Evolutionary conservation across 1,140 invertebrate genomes (phyloP), one percentile per base, ranked within the genome.

Genomic region (Procambarus virginalis): DNA sequence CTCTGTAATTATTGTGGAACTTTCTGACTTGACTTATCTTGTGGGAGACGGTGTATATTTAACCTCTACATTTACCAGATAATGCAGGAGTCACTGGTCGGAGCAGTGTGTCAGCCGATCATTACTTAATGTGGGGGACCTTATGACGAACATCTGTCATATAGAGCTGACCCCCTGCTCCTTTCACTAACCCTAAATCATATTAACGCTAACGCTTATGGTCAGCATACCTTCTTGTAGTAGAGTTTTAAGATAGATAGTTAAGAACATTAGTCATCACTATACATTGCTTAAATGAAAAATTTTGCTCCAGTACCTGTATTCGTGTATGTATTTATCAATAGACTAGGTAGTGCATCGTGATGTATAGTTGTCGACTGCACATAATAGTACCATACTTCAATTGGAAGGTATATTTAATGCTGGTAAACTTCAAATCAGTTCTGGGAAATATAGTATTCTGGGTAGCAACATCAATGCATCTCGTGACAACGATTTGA

Each of bases 21-120:
- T 79, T 79, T 79, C 77, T 79, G 51, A 79, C 77, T 55, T 80
- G 51, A 80, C 49, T 80, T 55, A 55, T 34, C 49, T n/a, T 58
- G 49, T 80, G 78, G 78, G 78, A 80, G 78, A 80, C 78, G 77
- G 77, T n/a, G 46, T 79, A 51, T 80, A 55, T 80, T 80, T 80
- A 80, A 49, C 46, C 78, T 80, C 17, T 10, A 46, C 48, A 80
- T 58, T 80, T 58, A 80, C 78, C 49, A n/a, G 46, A 34, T 80
- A 80, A 55, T 55, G 49, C 8, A n/a, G 14, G n/a, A 22, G 78
- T 55, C 78, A 80, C 78, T 80, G 78, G 14, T 22, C 8, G 49
- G 78, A 55, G 78, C 49, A 55, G 58, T 6, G 78, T 51, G 78
- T 55, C 78, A 58, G 78, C 78, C 14, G 78, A 58, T 17, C 78